Evolutionary conservation across 2,797 vertebrate genomes (phyloP).

Genomic region (Acridotheres tristis): DNA sequence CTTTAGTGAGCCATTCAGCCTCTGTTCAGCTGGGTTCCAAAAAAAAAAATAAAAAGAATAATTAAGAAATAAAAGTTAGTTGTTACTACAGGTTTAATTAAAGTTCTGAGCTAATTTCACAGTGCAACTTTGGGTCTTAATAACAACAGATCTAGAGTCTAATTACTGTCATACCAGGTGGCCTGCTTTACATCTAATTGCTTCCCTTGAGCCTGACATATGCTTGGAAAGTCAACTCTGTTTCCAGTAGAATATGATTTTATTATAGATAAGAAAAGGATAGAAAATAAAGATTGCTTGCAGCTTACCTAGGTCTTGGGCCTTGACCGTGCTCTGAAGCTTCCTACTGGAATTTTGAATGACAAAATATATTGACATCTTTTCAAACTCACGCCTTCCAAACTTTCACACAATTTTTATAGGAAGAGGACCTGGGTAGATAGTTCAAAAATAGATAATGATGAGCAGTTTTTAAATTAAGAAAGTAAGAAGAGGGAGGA

Average conservation of each 20-base stretch:
- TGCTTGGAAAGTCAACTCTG: constrained; percentile 26
- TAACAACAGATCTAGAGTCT: constrained; percentile 43
- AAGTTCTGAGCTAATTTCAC: constrained; percentile 56
- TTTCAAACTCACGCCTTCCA: background rate
- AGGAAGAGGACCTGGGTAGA: background rate
- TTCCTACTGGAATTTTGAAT: background rate
- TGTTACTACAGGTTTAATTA: constrained; percentile 66
- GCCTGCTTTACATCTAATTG: constrained; percentile 52
- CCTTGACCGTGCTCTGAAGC: background rate
- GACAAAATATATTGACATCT: background rate
- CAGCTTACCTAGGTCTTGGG: background rate
- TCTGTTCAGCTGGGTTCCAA: background rate
- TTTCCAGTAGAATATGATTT: constrained; percentile 33
- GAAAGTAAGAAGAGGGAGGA: background rate
- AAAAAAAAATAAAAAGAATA: background rate
- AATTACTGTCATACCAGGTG: constrained; percentile 63
- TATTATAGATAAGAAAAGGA: background rate
- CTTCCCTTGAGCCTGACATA: constrained; percentile 47
- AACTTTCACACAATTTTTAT: background rate
- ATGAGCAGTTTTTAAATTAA: background rate
- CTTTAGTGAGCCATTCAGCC: background rate
- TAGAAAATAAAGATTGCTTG: background rate
- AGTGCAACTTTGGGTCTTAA: constrained; percentile 6
- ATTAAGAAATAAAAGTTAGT: constrained; percentile 45
- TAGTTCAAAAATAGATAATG: background rate